Percentiles rank a stretch among this genome's conserved stretches.
phyloP scores from a whole-genome alignment of 2,797 vertebrate genomes.

The Loriculus beryllinus region DNA sequence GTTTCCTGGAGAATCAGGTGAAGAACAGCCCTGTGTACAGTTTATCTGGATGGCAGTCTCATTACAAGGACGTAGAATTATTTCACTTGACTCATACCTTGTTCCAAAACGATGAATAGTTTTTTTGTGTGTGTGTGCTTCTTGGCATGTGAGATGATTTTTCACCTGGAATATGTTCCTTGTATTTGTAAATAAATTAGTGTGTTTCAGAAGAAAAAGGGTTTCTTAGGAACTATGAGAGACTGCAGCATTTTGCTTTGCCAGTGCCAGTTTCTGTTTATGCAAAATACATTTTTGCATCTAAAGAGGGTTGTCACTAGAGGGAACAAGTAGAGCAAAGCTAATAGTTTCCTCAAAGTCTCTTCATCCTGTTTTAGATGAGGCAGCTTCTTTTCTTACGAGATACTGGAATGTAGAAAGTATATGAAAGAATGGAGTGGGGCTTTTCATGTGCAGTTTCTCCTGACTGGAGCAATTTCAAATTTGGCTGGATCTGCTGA shows the following conservation, averaged over 20 bases:
- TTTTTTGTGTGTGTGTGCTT: not conserved
- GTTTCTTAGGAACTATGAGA: not conserved
- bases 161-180: not conserved
- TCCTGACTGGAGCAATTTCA: not conserved
- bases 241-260: not conserved
- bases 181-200: not conserved
- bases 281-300: not conserved
- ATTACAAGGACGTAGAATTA: not conserved
- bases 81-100: not conserved
- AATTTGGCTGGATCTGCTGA: not conserved
- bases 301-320: not conserved
- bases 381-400: not conserved
- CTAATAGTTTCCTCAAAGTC: not conserved
- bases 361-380: not conserved
- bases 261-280: not conserved
- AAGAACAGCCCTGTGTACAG: not conserved
- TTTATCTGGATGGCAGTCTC: not conserved
- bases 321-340: not conserved
- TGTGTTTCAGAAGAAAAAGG: not conserved
- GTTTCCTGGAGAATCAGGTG: not conserved
- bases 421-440: not conserved
- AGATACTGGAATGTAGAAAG: not conserved
- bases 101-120: not conserved
- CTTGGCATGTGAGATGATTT: not conserved
- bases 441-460: not conserved